Conservation (phyloP, 2,113 vertebrate species). For the Lathamus discolor region DNA sequence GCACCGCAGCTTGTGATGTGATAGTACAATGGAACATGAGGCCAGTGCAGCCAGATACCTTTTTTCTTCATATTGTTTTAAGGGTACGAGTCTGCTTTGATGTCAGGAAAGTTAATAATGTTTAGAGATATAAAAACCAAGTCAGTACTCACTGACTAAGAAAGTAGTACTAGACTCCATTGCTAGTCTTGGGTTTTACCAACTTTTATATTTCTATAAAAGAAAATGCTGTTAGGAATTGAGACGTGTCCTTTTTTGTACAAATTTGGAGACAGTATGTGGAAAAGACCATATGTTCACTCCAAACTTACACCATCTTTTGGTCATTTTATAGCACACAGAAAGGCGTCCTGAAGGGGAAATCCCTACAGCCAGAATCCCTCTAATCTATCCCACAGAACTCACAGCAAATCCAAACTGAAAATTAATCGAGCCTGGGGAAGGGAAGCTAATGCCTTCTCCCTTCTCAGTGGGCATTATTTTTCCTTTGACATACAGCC, state of each 20-base stretch:
- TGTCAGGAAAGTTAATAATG: neutral
- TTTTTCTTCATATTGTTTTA: slow-evolving; percentile 10
- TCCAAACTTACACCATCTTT: slow-evolving; percentile 7
- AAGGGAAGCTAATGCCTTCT: neutral
- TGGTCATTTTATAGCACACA: neutral
- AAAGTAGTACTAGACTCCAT: neutral
- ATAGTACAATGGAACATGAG: slow-evolving; percentile 38
- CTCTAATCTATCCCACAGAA: neutral
- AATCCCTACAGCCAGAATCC: neutral
- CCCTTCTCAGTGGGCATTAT: neutral
- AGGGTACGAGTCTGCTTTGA: slow-evolving; percentile 18
- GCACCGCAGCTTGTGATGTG: slow-evolving; percentile 45
- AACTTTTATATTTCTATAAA: neutral
- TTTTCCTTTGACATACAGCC: neutral
- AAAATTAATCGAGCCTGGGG: slow-evolving; percentile 5
- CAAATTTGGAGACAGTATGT: neutral
- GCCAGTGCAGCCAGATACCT: slow-evolving; percentile 6
- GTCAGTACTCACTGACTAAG: neutral
- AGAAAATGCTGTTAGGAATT: neutral
- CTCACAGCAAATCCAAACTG: neutral
- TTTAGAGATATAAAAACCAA: slow-evolving; percentile 42
- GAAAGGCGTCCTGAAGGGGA: neutral
- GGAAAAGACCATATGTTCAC: neutral
- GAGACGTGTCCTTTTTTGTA: neutral
- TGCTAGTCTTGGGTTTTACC: neutral